Conservation (phyloP, 1,140 invertebrate genomes). For the Elymnias hypermnestra region DNA sequence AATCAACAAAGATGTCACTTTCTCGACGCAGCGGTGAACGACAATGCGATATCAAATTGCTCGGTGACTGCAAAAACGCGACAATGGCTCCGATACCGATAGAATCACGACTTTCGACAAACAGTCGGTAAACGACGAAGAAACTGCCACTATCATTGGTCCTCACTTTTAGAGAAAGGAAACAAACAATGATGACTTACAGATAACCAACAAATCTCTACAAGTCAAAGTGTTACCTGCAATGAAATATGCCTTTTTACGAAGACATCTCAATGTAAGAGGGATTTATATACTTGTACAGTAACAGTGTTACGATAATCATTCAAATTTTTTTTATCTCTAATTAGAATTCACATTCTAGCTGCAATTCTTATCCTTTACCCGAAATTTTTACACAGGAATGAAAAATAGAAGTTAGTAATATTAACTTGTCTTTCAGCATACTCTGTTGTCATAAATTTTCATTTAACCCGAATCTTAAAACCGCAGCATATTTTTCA, state of each 20-base stretch:
- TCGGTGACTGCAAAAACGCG: slow-evolving; percentile 37
- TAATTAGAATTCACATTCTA: no score
- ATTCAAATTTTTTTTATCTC: no score
- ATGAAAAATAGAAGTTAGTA: no score
- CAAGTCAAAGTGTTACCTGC: neutral
- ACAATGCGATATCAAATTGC: slow-evolving; percentile 39
- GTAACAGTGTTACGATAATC: no score
- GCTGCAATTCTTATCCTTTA: no score
- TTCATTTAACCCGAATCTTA: no score
- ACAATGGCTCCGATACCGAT: slow-evolving; percentile 43
- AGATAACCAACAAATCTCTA: neutral
- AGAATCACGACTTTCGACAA: slow-evolving; percentile 52
- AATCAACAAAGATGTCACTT: slow-evolving; percentile 52
- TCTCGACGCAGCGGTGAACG: slow-evolving; percentile 35
- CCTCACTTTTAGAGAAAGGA: slow-evolving; percentile 10
- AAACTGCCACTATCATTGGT: slow-evolving; percentile 6
- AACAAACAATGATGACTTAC: slow-evolving; percentile 9
- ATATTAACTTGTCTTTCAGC: no score
- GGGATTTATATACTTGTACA: no score
- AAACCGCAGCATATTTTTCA: no score
- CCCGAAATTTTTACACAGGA: no score
- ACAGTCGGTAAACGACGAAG: slow-evolving; percentile 21
- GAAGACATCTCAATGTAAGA: neutral
- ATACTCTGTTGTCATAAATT: no score
- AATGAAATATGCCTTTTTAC: neutral